Evolutionary conservation across 2,113 vertebrate genomes (phyloP), one percentile per base, ranked within the genome.

Genomic region (Myotis lucifugus): DNA sequence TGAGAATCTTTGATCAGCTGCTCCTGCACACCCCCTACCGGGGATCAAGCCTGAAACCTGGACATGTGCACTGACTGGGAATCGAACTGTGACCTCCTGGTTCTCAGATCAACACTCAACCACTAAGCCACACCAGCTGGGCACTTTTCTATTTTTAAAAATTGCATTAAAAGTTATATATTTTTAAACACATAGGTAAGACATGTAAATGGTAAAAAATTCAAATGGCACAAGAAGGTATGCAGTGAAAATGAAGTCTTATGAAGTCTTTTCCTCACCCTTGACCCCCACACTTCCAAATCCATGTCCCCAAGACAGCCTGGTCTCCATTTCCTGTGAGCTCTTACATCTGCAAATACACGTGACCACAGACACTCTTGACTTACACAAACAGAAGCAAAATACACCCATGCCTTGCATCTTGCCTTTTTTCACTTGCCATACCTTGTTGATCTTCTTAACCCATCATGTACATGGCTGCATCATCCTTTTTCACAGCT

Each of bases 381-480:
- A 70, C 25, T 85, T 32, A 48, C 40, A 78, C 21, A 32, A 34
- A 70, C 2, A 70, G 50, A 40, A 50, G 52, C 8, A 61, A 5
- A 14, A 15, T 4, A 8, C 0, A 6, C 25, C 25, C 42, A 10
- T 18, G 18, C 13, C 66, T 61, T 23, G 6, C 19, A 61, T 70
- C 40, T 87, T 87, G 74, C 32, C 37, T 37, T 13, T 59, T 34
- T 48, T 25, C 18, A 32, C 59, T 61, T 61, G 23, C 59, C 10
- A 27, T 27, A 27, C 59, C 50, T 40, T 40, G 52, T 32, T 13
- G 13, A 3, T 72, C 84, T 89, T 89, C 59, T 42, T 48, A 34
- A 76, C 64, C n/a, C 27, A 18, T 50, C 25, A 32, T 5, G 0
- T 10, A 8, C 21, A 12, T 0, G 5, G 13, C 18, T 3, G 4